phyloP scores from a whole-genome alignment of 2,113 vertebrate species.

The Penelope pileata region DNA sequence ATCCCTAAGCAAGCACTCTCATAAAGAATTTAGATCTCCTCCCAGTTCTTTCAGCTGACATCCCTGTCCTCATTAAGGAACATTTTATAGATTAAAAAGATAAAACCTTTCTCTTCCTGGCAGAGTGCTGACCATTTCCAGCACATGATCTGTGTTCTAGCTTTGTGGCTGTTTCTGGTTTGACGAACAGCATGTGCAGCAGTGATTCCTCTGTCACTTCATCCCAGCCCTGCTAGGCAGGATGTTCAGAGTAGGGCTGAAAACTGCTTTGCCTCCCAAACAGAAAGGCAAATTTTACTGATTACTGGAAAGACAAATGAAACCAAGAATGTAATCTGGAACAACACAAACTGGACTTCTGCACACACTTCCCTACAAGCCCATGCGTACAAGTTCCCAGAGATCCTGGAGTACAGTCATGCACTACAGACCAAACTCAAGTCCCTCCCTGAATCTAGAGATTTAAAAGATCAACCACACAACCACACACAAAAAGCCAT shows the following conservation, averaged over 20 bases:
- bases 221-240: not conserved
- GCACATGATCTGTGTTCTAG: not conserved
- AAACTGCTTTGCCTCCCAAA: not conserved
- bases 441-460: not conserved
- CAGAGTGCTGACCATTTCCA: not conserved
- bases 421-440: not conserved
- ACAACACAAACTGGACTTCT: not conserved
- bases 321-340: not conserved
- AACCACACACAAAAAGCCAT: not conserved
- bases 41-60: not conserved
- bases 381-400: not conserved
- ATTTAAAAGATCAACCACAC: not conserved
- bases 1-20: not conserved
- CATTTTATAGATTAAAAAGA: no score
- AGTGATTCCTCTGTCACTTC: not conserved
- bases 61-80: not conserved
- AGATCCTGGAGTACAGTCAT: not conserved
- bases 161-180: not conserved
- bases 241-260: not conserved
- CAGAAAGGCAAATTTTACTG: not conserved
- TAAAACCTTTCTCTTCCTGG: not conserved
- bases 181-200: not conserved
- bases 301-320: not conserved
- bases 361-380: not conserved
- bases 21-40: rapidly evolving